Evolutionary conservation across 2,888 invertebrate genomes (phyloP).

Genomic region (Priocnemis perturbator): DNA sequence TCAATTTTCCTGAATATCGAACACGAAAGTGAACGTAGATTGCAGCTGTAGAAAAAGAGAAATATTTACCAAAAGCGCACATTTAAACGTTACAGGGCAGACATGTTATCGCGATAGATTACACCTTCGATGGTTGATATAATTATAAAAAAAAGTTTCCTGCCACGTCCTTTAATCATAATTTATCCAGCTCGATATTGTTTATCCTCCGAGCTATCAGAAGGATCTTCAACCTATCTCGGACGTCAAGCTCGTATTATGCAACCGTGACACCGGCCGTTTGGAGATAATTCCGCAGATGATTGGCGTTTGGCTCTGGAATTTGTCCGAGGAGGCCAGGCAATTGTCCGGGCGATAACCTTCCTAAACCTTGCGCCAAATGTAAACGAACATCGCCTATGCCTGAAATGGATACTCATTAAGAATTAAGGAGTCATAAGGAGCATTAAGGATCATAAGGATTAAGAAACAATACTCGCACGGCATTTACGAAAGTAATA

Average conservation of each 20-base stretch:
- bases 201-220: constrained; percentile 65
- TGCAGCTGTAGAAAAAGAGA: constrained; percentile 15
- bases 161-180: constrained; percentile 43
- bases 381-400: constrained; percentile 84
- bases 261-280: constrained; percentile 70
- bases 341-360: constrained; percentile 85
- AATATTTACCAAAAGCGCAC: constrained; percentile 4
- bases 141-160: constrained; percentile 5
- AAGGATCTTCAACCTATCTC: constrained; percentile 63
- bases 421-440: too few species aligned
- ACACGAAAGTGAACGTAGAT: background rate
- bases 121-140: constrained; percentile 8
- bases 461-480: background rate
- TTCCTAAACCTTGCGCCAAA: constrained; percentile 85
- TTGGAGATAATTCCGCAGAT: constrained; percentile 69
- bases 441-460: too few species aligned
- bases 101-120: background rate
- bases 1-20: background rate
- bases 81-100: constrained; percentile 17
- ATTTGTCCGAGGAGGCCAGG: constrained; percentile 81
- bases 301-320: constrained; percentile 68
- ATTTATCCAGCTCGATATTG: constrained; percentile 62
- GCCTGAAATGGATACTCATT: too few species aligned
- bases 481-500: background rate
- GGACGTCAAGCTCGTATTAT: constrained; percentile 67